Evolutionary conservation across 2,113 vertebrate species (phyloP), one percentile per base, ranked within the genome.

Genomic region (Salvelinus sp.): DNA sequence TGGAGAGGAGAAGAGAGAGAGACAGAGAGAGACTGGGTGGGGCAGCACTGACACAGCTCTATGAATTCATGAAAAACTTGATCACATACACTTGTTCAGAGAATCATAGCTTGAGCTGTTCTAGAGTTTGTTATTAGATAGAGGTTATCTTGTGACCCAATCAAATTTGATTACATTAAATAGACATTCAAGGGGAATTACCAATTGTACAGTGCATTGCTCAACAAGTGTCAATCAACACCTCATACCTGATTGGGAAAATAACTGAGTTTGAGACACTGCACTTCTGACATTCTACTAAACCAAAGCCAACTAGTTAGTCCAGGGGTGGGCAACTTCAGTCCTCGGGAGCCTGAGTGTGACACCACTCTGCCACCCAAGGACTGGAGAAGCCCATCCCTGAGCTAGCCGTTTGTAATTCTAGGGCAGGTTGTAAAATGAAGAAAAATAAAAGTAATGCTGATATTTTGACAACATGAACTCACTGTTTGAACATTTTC

Each of bases 401-500:
- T 9, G 38, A 44, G 38, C 2, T 44, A 44, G 38, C 10, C 14
- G 48, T 3, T 54, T 54, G 48, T 18, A 18, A 54, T 54, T 14
- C 12, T 54, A 54, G 12, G 12, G 4, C 48, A 54, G 48, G 14
- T 16, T 54, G 48, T 14, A 14, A 54, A 9, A 14, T 13, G 4
- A 54, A 16, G 48, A 44, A 18, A 33, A 4, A n/a, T 22, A 18
- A 13, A 20, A 64, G 25, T 18, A 30, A 13, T 76, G 9, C 25
- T 70, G 23, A 27, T 13, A 33, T 25, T 25, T 30, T 38, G 48
- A 10, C 3, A 23, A n/a, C 13, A 13, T 48, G 57, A 76, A 96
- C 97, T 96, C 91, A 98, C 97, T 91, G 91, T 79, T 95, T 95
- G 92, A 98, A 98, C 91, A 97, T 95, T 81, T 84, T 92, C 87